These are phyloP conservation scores for Phalera bucephala DNA, from an alignment of 2,888 invertebrate genomes.

Conservation along the genomic window DNA sequence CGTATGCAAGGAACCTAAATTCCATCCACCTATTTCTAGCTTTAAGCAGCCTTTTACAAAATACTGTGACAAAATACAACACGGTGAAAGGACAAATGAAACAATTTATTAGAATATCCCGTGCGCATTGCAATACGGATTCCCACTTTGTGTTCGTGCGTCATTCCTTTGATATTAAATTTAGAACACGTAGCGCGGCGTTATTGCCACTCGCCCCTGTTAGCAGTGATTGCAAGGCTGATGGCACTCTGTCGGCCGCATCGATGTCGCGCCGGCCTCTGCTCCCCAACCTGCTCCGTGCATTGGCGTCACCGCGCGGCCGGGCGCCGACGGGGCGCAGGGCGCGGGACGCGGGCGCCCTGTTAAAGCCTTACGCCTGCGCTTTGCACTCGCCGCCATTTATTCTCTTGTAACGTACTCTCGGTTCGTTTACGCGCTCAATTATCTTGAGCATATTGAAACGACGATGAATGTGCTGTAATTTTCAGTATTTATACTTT, in stretches of 20 bases:
- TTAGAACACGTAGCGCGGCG: slow-evolving; percentile 45
- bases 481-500: neutral
- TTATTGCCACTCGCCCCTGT: slow-evolving; percentile 33
- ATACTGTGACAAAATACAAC: too few species aligned
- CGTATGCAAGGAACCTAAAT: too few species aligned
- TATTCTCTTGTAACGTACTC: slow-evolving; percentile 63
- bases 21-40: too few species aligned
- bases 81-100: slow-evolving; percentile 13
- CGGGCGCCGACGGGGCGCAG: slow-evolving; percentile 52
- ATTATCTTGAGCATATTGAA: slow-evolving; percentile 64
- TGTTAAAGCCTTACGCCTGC: slow-evolving; percentile 60
- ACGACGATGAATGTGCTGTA: slow-evolving; percentile 33
- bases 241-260: slow-evolving; percentile 40
- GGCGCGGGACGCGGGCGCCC: slow-evolving; percentile 53
- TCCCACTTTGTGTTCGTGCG: slow-evolving; percentile 36
- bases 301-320: slow-evolving; percentile 42
- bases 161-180: slow-evolving; percentile 51
- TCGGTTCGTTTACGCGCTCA: slow-evolving; percentile 68
- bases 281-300: slow-evolving; percentile 40
- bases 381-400: slow-evolving; percentile 53
- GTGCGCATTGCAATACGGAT: slow-evolving; percentile 19
- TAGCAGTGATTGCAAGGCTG: slow-evolving; percentile 48
- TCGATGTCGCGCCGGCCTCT: slow-evolving; percentile 54
- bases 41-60: too few species aligned
- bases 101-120: slow-evolving; percentile 21